Conservation (phyloP, 2,797 vertebrate species). For the Sibirionetta formosa region DNA sequence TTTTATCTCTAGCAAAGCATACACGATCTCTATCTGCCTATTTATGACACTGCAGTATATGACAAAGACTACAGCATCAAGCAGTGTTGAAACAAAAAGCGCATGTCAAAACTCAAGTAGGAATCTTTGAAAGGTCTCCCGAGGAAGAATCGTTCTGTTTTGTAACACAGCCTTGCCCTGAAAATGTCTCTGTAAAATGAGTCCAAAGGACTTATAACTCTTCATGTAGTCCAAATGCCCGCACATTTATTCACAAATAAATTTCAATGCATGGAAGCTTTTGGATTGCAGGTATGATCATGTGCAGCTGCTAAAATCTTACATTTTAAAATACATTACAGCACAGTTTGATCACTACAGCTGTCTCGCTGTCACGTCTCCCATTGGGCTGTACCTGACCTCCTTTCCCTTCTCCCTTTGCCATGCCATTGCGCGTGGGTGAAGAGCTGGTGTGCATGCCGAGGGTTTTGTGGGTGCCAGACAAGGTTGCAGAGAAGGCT, state of each 20-base stretch:
- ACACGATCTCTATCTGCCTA: background rate
- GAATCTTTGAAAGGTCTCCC: conserved; percentile 56
- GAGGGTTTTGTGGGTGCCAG: rapidly evolving
- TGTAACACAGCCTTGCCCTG: conserved; percentile 37
- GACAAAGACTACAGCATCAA: conserved; percentile 10
- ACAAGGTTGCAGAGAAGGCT: rapidly evolving
- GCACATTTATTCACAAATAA: conserved; percentile 55
- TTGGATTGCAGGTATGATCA: conserved; percentile 70
- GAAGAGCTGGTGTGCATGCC: background rate
- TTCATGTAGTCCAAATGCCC: conserved; percentile 30
- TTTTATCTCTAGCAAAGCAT: background rate
- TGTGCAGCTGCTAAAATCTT: conserved; percentile 49
- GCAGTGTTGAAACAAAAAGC: conserved; percentile 1
- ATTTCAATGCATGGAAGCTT: conserved; percentile 52
- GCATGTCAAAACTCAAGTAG: background rate
- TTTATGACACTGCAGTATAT: background rate
- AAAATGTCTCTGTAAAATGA: conserved; percentile 45
- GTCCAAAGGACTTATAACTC: conserved; percentile 34
- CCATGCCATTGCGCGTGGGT: rapidly evolving
- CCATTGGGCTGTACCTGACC: background rate
- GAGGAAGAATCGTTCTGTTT: conserved; percentile 50
- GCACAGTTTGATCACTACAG: background rate
- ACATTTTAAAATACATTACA: conserved; percentile 16
- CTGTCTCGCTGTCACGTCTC: background rate
- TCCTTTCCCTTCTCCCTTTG: background rate